Evolutionary conservation across 2,797 vertebrate species (phyloP), one percentile per base, ranked within the genome.

Genomic region (Enteromius radiatus): DNA sequence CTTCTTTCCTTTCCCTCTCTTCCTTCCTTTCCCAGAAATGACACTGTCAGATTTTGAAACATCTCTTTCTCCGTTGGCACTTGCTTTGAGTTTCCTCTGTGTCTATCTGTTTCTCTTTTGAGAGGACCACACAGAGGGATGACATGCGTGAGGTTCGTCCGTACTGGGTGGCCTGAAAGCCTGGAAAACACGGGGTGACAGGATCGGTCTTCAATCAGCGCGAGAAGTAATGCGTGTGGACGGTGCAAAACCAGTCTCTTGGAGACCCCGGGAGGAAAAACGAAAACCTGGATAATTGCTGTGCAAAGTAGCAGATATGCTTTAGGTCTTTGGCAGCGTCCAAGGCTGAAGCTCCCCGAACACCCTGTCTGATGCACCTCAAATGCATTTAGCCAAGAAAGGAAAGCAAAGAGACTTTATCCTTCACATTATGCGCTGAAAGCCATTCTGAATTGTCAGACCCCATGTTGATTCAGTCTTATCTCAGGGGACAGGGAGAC

Each of bases 121-220:
- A 93, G 84, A 86, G 87, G 95, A 95, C 95, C 95, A 95, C 95
- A 95, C 95, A 96, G 93, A 92, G 88, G 92, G 94, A 94, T 92
- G 94, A 94, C 92, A 94, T 94, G 92, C 91, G 88, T 91, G 93
- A 94, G 91, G 90, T 93, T 94, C 87, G 92, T 94, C 93, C 92
- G 85, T 91, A 88, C 93, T 95, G 95, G 94, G 95, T 95, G 94
- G 94, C 93, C 94, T 89, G 89, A 91, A 92, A 92, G 93, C 91
- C 90, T 92, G 90, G 89, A 90, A 93, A 92, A 94, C 91, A 92
- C 91, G 91, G 81, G 93, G 92, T 93, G 94, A 94, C 94, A 93
- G 92, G 92, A 93, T 94, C 92, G 93, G 90, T 89, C 93, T 91
- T 95, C 94, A 94, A 89, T 92, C 88, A 90, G 90, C 91, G 89